A percentile compares a stretch with the other conserved stretches of the same genome.
Evolutionary conservation across 2,888 invertebrate genomes (phyloP).

Genomic region (Girardia tigrina): DNA sequence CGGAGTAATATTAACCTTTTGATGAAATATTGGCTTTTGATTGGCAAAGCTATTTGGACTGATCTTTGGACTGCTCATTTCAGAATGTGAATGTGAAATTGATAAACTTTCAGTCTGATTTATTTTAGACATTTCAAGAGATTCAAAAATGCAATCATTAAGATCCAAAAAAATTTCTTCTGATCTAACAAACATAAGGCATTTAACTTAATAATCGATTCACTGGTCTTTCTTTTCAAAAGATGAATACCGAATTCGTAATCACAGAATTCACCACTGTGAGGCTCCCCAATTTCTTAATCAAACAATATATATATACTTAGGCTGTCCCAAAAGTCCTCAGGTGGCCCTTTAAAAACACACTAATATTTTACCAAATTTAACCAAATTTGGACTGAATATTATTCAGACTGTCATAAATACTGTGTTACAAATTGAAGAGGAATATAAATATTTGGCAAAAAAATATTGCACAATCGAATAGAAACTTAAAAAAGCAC

Average conservation of each 20-base stretch:
- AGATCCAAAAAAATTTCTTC: conserved; percentile 9
- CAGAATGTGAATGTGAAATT: not conserved
- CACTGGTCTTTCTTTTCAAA: not conserved
- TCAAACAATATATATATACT: no score
- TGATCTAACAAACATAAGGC: not conserved
- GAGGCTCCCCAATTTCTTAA: no score
- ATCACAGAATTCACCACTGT: no score
- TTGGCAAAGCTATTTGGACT: not conserved
- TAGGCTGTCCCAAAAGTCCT: no score
- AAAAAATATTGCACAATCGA: no score
- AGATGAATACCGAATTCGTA: conserved; percentile 3
- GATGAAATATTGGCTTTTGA: conserved; percentile 15
- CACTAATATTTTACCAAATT: no score
- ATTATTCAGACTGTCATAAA: no score
- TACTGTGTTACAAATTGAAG: no score
- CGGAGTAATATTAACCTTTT: not conserved
- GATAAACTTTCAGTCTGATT: conserved; percentile 1
- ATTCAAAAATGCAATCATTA: conserved; percentile 5
- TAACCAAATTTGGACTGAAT: no score
- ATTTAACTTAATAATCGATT: conserved; percentile 23
- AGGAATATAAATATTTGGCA: no score
- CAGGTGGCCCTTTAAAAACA: no score
- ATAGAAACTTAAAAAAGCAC: no score
- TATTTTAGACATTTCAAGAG: conserved; percentile 4
- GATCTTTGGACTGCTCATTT: conserved; percentile 12